Conservation (phyloP, 2,888 invertebrate species). For the Meteorus colon region DNA sequence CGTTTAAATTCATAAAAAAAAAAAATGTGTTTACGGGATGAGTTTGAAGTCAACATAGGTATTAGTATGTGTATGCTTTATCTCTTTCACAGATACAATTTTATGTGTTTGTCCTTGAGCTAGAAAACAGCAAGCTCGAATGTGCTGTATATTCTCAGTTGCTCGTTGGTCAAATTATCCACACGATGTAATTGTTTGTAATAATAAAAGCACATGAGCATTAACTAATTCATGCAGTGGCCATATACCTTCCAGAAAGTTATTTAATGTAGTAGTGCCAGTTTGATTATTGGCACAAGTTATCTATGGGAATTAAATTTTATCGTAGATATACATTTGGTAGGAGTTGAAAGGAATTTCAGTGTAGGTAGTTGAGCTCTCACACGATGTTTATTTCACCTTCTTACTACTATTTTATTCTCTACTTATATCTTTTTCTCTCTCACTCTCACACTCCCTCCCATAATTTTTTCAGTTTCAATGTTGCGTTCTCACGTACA, state of each 20-base stretch:
- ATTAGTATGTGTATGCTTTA: conserved; percentile 16
- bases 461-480: conserved; percentile 2
- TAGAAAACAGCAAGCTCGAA: conserved; percentile 39
- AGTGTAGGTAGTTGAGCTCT: conserved; percentile 12
- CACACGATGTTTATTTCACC: conserved; percentile 29
- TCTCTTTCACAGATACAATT: conserved; percentile 41
- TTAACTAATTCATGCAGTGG: not conserved
- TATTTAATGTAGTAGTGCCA: not conserved
- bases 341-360: conserved; percentile 13
- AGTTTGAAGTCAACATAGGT: not conserved
- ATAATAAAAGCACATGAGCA: conserved; percentile 24
- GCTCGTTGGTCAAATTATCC: not conserved
- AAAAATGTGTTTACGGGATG: not conserved
- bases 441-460: not conserved
- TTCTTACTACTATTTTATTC: not conserved
- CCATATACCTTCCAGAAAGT: not conserved
- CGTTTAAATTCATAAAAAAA: not conserved
- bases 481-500: conserved; percentile 16
- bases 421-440: not conserved
- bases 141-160: not conserved
- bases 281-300: conserved; percentile 5
- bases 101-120: conserved; percentile 51
- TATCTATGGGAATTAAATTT: not conserved
- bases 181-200: conserved; percentile 7
- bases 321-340: conserved; percentile 5